Evolutionary conservation across 53 echinoderm and acorn worm species (phyloP), one percentile per base, ranked within the genome.

Genomic region (Stichopus horrens): DNA sequence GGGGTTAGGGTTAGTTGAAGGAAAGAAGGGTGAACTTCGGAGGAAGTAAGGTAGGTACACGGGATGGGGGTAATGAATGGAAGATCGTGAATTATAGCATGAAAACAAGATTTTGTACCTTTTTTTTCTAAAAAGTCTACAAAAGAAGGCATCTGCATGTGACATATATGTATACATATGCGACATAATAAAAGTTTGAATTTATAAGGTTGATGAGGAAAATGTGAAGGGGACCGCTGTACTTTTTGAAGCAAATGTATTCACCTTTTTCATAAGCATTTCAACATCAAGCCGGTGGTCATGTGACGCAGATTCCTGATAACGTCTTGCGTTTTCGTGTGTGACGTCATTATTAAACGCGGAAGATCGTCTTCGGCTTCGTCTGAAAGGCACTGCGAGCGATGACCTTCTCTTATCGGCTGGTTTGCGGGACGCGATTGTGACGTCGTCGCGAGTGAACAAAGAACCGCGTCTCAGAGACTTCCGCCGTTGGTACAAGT

Each of bases 401-500:
- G 79, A 79, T 51, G 56, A 55, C 55, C 79, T 52, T 18, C 79
- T 79, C 18, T 79, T 79, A 19, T 18, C 53, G 9, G 55, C 14
- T 10, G 53, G 7, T 54, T 79, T 53, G n/a, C 79, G 13, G 18
- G 54, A 54, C 18, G 79, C 18, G 1, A 18, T 53, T 53, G 37
- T 21, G 23, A 58, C 60, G 9, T 58, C 59, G 21, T 65, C 59
- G 8, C 8, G 54, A 57, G 59, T 13, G 20, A 83, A 21, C 84
- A 83, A 51, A 8, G 84, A 83, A 65, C 84, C 84, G 19, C 84
- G 18, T 57, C 84, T 55, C 58, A 83, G 22, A 19, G 84, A 83
- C 23, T 83, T 83, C 37, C 84, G 84, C 4, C 51, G 59, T 8
- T 23, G 51, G 58, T 83, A 83, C 7, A 59, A 83, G 8, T 7